Evolutionary conservation across 2,888 invertebrate species (phyloP), one percentile per base, ranked within the genome.

Genomic region (Polydrusus cervinus): DNA sequence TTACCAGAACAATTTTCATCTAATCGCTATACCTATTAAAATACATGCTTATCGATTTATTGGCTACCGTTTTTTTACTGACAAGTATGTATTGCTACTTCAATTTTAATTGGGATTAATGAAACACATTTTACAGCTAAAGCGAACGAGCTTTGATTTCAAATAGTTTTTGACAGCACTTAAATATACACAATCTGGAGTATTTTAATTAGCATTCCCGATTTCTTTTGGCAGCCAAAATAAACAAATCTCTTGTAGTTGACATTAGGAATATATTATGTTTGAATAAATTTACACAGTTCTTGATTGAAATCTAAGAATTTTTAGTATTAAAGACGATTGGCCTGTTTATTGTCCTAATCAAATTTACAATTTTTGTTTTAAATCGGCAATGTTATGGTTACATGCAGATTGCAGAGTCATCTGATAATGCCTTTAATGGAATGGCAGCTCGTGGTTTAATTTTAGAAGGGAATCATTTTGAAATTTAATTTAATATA

Each of bases 231-330:
- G 57, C 34, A 34, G 65, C 72, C 65, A 72, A 72, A 66, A 72
- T 72, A 72, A 72, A 72, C 72, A 72, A 57, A 64, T 43, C 71
- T 20, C 53, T 40, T 40, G 11, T 0, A 70, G 49, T 61, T 70
- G 69, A 70, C 49, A 70, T 70, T 38, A 18, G 38, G 53, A 62
- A 71, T 71, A 71, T 71, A 53, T n/a, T 68, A 68, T 38, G 57
- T 57, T 68, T 57, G 16, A 61, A 49, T 38, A 40, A 38, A 60
- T 61, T 70, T 9, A 61, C 49, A 38, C 11, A 16, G 25, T 38
- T 57, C n/a, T 55, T 18, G 38, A 18, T 60, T 9, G 11, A 18
- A 11, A 38, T n/a, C 11, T 60, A n/a, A 38, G 14, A 8, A 57
- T 30, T 25, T 25, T 5, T 25, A 5, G 25, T 25, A 25, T 1